Evolutionary conservation across 2,113 vertebrate species (phyloP), one percentile per base, ranked within the genome.

Genomic region (Myrmophylax atrothorax): DNA sequence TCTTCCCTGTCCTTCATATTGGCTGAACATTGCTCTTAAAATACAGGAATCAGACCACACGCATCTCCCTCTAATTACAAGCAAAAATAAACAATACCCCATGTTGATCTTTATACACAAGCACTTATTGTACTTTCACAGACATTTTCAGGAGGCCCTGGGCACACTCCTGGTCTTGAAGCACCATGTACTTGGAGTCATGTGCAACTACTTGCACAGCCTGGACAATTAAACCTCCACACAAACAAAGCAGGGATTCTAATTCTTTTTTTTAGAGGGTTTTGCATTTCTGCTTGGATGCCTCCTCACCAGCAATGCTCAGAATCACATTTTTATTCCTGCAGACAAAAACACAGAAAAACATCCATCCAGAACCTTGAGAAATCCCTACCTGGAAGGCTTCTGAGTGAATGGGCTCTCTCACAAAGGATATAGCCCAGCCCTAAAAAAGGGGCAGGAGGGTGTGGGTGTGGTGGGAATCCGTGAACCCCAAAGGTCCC

Each of bases 1-100:
- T 90, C 83, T 64, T 86, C 79, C 64, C 82, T 77, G 93, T 56
- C 90, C 88, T 46, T 94, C 80, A 83, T 64, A 87, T 14, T 47
- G 63, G 78, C 85, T 86, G 35, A 50, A 64, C 4, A 28, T 22
- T 87, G 87, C 58, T 70, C 37, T 70, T 76, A 50, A 80, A 89
- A 69, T 7, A 90, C 4, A 18, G 42, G 33, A 88, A 90, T 94
- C 40, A 31, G 75, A 80, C 40, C 29, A 55, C 38, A 83, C 3
- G 0, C 59, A 58, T 74, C 9, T 91, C 67, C 33, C 50, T 67
- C 91, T 83, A 75, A 92, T 76, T 83, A 85, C 35, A 29, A 80
- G 63, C 50, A 63, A 72, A 90, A 84, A 20, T 37, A 70, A 92
- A 33, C 63, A 60, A 31, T 14, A 31, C 6, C 33, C 14, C 35